Conservation (phyloP, 2,888 invertebrate genomes). For the Acronicta aceris region DNA sequence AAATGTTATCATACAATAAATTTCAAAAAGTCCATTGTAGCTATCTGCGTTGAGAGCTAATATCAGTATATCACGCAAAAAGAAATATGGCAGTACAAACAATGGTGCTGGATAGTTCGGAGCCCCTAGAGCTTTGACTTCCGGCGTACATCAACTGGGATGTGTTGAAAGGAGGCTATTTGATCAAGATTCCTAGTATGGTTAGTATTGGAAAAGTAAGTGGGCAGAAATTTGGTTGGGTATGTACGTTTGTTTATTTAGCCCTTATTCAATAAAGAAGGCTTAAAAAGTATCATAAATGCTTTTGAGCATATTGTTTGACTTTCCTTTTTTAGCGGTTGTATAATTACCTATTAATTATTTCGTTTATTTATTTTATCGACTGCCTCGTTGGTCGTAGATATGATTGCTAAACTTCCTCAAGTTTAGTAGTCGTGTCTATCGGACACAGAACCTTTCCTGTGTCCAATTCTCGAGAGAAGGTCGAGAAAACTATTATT, state of each 20-base stretch:
- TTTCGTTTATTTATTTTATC: too few relatives aligned
- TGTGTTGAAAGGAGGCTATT: conserved; percentile 40
- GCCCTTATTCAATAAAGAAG: too few relatives aligned
- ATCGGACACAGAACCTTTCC: too few relatives aligned
- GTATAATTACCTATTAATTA: too few relatives aligned
- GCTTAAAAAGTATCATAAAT: too few relatives aligned
- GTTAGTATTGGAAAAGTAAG: conserved; percentile 28
- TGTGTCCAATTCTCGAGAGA: too few relatives aligned
- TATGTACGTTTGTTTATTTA: conserved; percentile 20
- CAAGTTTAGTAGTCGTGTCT: too few relatives aligned
- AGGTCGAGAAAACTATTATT: too few relatives aligned
- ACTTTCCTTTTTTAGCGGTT: too few relatives aligned
- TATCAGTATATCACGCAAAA: conserved; percentile 58
- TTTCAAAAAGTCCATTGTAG: conserved; percentile 54
- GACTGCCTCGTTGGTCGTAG: too few relatives aligned
- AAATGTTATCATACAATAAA: conserved; percentile 54
- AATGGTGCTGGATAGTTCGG: conserved; percentile 43
- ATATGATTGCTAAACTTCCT: too few relatives aligned
- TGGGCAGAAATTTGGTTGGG: conserved; percentile 10
- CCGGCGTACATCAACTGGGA: conserved; percentile 38
- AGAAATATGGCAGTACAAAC: conserved; percentile 55
- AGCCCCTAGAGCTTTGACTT: conserved; percentile 45
- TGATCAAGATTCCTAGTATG: conserved; percentile 20
- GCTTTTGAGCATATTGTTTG: too few relatives aligned
- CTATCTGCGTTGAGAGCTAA: conserved; percentile 56